phyloP scores from a whole-genome alignment of 64 coral and sea anemone species.

The Dendronephthya gigantea region DNA sequence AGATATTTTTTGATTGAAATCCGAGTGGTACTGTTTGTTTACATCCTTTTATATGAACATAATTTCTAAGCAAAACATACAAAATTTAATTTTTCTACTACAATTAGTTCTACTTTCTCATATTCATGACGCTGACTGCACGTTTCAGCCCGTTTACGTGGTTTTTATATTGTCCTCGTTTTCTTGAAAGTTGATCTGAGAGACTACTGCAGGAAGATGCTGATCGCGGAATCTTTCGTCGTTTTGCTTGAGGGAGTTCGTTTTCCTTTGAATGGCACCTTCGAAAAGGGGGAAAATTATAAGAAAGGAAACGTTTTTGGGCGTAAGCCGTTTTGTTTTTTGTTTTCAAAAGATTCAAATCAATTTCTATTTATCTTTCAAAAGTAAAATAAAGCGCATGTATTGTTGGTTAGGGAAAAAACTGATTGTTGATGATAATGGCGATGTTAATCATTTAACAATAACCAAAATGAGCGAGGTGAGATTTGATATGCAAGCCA shows the following conservation, averaged over 20 bases:
- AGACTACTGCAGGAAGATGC: neutral
- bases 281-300: neutral
- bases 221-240: neutral
- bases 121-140: neutral
- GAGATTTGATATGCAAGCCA: too few relatives aligned
- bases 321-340: neutral
- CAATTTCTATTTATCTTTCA: too few relatives aligned
- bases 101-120: neutral
- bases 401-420: too few relatives aligned
- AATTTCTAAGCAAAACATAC: too few relatives aligned
- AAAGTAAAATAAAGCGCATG: too few relatives aligned
- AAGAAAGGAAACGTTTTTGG: neutral
- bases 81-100: too few relatives aligned
- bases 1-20: too few relatives aligned
- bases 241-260: neutral
- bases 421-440: too few relatives aligned
- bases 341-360: neutral
- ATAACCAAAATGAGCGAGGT: too few relatives aligned
- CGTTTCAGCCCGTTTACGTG: neutral
- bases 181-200: neutral
- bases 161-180: neutral
- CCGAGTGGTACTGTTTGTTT: too few relatives aligned
- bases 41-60: too few relatives aligned
- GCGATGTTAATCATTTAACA: too few relatives aligned
- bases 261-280: conserved; percentile 13